A percentile compares a stretch with the other conserved stretches of the same genome.
Conservation (phyloP, 2,113 vertebrate genomes). For the Arizona elegans region DNA sequence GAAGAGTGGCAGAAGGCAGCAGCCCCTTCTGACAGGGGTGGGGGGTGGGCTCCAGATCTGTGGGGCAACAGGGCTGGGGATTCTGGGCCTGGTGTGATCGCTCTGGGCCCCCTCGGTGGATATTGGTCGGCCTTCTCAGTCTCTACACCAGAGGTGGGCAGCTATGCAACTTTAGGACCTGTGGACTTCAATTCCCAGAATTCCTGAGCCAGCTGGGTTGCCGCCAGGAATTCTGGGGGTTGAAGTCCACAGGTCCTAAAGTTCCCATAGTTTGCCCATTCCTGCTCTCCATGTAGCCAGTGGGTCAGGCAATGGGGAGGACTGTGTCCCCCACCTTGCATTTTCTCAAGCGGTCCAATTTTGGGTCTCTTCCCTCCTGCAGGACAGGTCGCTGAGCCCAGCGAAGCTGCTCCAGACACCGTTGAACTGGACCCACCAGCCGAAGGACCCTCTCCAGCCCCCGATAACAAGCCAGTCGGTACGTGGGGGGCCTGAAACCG, state of each 20-base stretch:
- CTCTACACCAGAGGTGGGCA: background rate
- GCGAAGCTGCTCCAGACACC: constrained; percentile 52
- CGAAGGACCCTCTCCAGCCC: constrained; percentile 47
- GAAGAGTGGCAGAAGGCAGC: background rate
- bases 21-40: too few species aligned
- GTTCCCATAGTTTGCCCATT: too few species aligned
- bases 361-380: background rate
- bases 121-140: background rate
- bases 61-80: background rate
- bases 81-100: background rate
- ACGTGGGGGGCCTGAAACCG: background rate
- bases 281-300: background rate
- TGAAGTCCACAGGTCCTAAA: too few species aligned
- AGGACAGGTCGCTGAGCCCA: constrained; percentile 22
- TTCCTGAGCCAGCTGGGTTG: too few species aligned
- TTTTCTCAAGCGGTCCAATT: background rate
- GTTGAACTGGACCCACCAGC: constrained; percentile 37
- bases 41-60: background rate
- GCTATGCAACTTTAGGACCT: background rate
- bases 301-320: background rate
- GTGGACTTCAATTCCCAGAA: too few species aligned
- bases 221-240: too few species aligned
- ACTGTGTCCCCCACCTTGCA: too few species aligned
- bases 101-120: background rate
- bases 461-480: constrained; percentile 60